phyloP scores from a whole-genome alignment of 2,113 vertebrate genomes.

The Nibea albiflora region DNA sequence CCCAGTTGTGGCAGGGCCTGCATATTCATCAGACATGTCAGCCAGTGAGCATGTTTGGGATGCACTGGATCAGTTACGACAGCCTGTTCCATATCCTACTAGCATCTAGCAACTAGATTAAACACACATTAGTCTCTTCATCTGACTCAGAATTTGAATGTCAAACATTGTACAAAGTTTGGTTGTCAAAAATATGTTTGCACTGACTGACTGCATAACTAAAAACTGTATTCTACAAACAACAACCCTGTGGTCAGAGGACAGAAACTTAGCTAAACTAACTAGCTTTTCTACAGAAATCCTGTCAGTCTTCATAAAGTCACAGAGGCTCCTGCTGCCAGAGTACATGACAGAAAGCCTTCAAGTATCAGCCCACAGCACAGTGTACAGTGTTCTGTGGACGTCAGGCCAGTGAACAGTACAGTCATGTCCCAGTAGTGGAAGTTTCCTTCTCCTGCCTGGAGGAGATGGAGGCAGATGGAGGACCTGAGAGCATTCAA shows the following conservation, averaged over 20 bases:
- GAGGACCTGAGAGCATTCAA: constrained; percentile 11
- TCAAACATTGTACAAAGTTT: background rate
- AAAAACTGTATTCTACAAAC: background rate
- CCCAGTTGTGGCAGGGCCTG: too few species aligned
- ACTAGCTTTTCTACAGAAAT: background rate
- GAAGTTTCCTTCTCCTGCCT: constrained; percentile 13
- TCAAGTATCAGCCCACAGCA: background rate
- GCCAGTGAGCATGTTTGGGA: too few species aligned
- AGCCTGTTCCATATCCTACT: too few species aligned
- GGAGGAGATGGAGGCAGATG: background rate
- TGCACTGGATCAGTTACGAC: too few species aligned
- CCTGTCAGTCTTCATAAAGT: background rate
- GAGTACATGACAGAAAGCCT: background rate
- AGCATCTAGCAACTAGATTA: too few species aligned
- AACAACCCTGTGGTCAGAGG: background rate
- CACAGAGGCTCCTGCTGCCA: background rate
- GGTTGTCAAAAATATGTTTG: background rate
- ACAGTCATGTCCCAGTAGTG: background rate
- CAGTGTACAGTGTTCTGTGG: background rate
- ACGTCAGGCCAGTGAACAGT: background rate
- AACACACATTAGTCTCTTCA: too few species aligned
- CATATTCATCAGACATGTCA: too few species aligned
- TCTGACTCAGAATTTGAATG: too few species aligned
- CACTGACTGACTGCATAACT: background rate
- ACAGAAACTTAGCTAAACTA: background rate